A percentile compares a stretch with the other conserved stretches of the same genome.
These are phyloP conservation scores for Imbricaverruca yamaguchii DNA, from an alignment of 2,888 invertebrate genomes.

Conservation along the genomic window DNA sequence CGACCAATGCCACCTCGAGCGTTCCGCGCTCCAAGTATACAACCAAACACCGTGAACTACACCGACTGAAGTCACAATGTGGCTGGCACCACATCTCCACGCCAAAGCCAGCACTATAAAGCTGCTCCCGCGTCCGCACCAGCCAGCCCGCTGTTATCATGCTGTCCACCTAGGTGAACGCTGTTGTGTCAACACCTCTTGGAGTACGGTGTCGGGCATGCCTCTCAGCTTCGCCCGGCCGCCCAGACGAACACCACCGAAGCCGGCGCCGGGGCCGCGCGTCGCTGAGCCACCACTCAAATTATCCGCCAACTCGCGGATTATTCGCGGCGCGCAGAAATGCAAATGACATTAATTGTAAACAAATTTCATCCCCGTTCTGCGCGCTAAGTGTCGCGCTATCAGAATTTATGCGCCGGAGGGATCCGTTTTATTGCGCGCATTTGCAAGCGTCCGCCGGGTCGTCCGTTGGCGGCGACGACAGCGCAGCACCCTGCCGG, in stretches of 20 bases:
- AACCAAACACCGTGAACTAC: no score
- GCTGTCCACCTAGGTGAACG: no score
- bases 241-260: neutral
- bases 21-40: no score
- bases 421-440: conserved; percentile 13
- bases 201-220: no score
- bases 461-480: neutral
- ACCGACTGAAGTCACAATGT: no score
- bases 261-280: neutral
- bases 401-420: conserved; percentile 12
- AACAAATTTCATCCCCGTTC: conserved; percentile 15
- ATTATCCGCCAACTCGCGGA: conserved; percentile 11
- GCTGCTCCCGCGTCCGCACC: no score
- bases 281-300: neutral
- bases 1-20: no score
- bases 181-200: no score
- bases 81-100: no score
- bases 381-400: conserved; percentile 8
- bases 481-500: neutral
- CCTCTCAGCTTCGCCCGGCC: neutral
- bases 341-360: conserved; percentile 21
- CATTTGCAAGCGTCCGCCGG: neutral
- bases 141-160: no score
- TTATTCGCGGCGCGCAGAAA: neutral
- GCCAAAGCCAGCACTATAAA: no score